A percentile compares a stretch with the other conserved stretches of the same genome.
These are phyloP conservation scores for Phylloscopus trochiloides DNA, from an alignment of 2,113 vertebrate species.

Conservation along the genomic window DNA sequence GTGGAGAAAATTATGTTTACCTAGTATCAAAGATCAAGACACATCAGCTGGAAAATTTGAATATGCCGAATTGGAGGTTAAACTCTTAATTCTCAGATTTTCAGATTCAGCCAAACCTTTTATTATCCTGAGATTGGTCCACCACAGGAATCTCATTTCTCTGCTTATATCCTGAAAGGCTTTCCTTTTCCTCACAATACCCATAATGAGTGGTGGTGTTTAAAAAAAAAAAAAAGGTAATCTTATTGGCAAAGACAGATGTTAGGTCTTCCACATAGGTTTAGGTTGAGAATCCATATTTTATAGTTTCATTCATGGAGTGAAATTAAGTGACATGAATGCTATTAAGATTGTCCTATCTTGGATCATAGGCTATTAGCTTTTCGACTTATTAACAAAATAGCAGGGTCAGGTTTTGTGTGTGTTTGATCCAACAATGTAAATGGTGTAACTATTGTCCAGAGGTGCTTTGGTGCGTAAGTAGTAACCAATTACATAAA, in stretches of 20 bases:
- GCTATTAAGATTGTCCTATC: neutral
- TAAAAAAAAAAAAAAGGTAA: neutral
- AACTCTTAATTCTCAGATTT: neutral
- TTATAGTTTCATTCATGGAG: neutral
- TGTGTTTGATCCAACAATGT: neutral
- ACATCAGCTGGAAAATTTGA: neutral
- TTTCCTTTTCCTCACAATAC: neutral
- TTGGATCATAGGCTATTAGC: neutral
- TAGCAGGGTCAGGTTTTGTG: neutral
- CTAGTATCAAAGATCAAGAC: neutral
- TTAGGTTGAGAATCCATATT: neutral
- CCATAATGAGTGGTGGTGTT: neutral
- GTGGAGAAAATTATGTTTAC: neutral
- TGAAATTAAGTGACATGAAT: neutral
- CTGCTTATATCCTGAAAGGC: neutral
- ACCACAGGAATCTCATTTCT: neutral
- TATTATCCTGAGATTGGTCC: neutral
- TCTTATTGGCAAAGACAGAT: neutral
- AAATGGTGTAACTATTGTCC: neutral
- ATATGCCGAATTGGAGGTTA: neutral
- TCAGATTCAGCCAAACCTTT: neutral
- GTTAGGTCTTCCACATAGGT: neutral
- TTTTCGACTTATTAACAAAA: neutral
- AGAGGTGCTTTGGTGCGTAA: neutral
- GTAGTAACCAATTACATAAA: neutral